Conservation (phyloP, 2,113 vertebrate genomes). For the Maccullochella peelii region DNA sequence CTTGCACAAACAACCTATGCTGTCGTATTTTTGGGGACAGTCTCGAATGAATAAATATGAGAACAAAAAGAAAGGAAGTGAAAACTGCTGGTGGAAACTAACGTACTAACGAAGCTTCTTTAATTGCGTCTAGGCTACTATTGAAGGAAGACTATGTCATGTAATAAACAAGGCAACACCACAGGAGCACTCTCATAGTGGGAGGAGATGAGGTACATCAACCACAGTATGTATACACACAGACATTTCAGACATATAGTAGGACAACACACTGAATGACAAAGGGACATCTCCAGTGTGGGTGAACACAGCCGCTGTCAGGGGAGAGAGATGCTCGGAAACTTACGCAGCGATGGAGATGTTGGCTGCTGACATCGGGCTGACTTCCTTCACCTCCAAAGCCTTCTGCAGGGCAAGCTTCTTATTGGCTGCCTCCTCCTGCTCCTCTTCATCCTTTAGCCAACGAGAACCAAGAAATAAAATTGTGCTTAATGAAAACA, state of each 20-base stretch:
- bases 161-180: conserved; percentile 6
- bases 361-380: conserved; percentile 95
- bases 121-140: conserved; percentile 46
- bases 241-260: neutral
- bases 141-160: neutral
- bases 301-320: conserved; percentile 1
- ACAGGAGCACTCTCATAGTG: conserved; percentile 16
- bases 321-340: neutral
- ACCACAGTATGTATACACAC: neutral
- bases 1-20: too few species aligned
- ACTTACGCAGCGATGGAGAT: conserved; percentile 97
- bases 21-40: too few species aligned
- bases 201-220: conserved; percentile 23
- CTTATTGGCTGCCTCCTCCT: conserved; percentile 97
- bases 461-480: conserved; percentile 20
- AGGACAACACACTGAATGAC: neutral
- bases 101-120: conserved; percentile 19
- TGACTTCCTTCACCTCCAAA: conserved; percentile 97
- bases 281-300: neutral
- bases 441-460: conserved; percentile 94
- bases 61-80: neutral
- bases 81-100: neutral
- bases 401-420: conserved; percentile 97
- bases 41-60: neutral
- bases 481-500: neutral